Percentiles rank a stretch among this genome's conserved stretches.
phyloP scores from a whole-genome alignment of 2,888 invertebrate genomes.

The Tupiocoris notatus region DNA sequence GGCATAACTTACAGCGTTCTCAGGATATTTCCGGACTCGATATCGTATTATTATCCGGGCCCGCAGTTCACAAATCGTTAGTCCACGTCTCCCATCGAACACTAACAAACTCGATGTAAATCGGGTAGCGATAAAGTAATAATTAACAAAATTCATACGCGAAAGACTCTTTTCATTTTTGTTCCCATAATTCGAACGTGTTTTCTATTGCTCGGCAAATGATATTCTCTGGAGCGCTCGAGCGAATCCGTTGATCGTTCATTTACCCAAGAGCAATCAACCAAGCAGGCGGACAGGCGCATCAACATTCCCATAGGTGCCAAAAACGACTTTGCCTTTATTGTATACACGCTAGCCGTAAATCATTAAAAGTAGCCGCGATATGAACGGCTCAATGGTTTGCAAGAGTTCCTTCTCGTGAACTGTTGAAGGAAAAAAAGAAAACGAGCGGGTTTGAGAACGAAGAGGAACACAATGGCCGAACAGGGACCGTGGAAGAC shows the following conservation, averaged over 20 bases:
- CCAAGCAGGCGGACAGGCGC: background rate
- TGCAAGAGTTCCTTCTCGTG: background rate
- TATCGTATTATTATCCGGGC: background rate
- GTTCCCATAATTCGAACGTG: background rate
- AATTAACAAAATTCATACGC: background rate
- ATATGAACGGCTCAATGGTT: background rate
- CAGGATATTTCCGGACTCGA: background rate
- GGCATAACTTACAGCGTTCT: background rate
- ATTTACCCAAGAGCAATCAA: background rate
- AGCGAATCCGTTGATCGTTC: background rate
- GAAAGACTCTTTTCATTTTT: background rate
- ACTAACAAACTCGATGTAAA: background rate
- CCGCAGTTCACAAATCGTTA: background rate
- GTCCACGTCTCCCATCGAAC: background rate
- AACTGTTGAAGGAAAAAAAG: background rate
- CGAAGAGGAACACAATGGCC: background rate
- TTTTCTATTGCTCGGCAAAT: background rate
- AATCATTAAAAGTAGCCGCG: background rate
- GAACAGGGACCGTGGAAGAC: too few species aligned
- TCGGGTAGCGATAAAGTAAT: background rate
- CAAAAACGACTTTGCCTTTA: background rate
- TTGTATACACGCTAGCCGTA: background rate
- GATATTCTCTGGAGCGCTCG: background rate
- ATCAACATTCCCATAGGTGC: background rate
- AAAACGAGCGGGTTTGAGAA: background rate